These are phyloP conservation scores for Pteromalus puparum DNA, from an alignment of 1,140 invertebrate genomes.

Conservation along the genomic window DNA sequence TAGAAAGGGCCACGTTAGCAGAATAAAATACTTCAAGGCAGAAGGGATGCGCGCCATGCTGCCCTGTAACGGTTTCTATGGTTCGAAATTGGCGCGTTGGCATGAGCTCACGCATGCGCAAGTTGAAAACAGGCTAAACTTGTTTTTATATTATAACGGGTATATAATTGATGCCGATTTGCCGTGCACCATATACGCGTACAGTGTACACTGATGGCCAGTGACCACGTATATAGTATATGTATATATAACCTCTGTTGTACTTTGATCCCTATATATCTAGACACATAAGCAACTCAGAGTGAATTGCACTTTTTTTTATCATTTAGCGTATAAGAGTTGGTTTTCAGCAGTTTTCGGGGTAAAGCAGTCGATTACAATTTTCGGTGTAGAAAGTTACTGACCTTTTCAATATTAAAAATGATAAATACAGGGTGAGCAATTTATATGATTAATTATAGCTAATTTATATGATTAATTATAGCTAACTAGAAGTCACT, in stretches of 20 bases:
- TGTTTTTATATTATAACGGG: no score
- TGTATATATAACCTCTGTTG: neutral
- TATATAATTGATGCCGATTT: no score
- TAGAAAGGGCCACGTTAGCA: no score
- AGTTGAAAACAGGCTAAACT: no score
- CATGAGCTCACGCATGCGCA: no score
- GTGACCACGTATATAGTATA: no score
- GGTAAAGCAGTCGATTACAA: neutral
- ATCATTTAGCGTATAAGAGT: neutral
- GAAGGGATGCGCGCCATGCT: no score
- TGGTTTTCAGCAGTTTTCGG: neutral
- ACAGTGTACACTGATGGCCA: no score
- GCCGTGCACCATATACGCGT: no score
- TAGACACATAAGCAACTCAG: neutral
- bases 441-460: neutral
- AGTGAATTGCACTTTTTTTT: constrained; percentile 50
- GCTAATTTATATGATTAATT: neutral
- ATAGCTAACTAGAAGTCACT: neutral
- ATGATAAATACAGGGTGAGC: constrained; percentile 61
- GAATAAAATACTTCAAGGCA: no score
- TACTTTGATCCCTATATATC: constrained; percentile 17
- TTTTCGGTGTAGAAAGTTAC: neutral
- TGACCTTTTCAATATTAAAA: constrained; percentile 6
- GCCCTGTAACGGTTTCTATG: no score
- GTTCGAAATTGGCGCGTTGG: no score